Conservation (phyloP, 2,888 invertebrate species). For the Tachina lurida region DNA sequence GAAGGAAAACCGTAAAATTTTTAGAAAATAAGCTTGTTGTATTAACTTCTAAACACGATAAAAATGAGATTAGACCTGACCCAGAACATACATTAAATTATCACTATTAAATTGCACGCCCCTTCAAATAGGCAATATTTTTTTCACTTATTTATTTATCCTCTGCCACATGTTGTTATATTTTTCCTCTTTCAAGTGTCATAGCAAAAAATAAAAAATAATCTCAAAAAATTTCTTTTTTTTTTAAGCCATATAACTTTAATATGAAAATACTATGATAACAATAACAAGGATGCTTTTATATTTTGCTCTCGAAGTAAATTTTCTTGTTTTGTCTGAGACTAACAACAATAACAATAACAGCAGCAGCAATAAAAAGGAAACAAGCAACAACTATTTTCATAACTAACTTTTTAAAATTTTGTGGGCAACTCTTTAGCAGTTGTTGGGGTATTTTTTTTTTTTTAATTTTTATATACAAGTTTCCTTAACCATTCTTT, state of each 20-base stretch:
- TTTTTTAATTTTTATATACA: conserved; percentile 50
- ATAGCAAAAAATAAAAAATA: not conserved
- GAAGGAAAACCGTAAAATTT: no score
- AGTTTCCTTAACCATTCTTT: conserved; percentile 43
- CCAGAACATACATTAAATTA: no score
- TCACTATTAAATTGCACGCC: no score
- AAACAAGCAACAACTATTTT: conserved; percentile 65
- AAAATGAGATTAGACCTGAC: no score
- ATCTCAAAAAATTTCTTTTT: not conserved
- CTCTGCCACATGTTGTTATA: conserved; percentile 5
- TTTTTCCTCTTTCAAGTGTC: not conserved
- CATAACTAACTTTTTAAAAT: conserved; percentile 69
- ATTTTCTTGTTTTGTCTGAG: conserved; percentile 29
- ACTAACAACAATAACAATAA: conserved; percentile 10
- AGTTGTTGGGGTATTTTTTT: conserved; percentile 42
- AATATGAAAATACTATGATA: conserved; percentile 29
- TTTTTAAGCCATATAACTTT: conserved; percentile 27
- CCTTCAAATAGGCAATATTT: conserved; percentile 14
- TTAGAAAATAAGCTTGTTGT: not conserved
- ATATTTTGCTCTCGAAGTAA: not conserved
- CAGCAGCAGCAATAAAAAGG: not conserved
- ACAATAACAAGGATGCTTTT: conserved; percentile 33
- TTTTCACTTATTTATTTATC: not conserved
- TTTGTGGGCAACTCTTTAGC: conserved; percentile 67
- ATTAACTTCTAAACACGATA: not conserved